phyloP scores from a whole-genome alignment of 2,888 invertebrate species.

The Matsumyia berberina region DNA sequence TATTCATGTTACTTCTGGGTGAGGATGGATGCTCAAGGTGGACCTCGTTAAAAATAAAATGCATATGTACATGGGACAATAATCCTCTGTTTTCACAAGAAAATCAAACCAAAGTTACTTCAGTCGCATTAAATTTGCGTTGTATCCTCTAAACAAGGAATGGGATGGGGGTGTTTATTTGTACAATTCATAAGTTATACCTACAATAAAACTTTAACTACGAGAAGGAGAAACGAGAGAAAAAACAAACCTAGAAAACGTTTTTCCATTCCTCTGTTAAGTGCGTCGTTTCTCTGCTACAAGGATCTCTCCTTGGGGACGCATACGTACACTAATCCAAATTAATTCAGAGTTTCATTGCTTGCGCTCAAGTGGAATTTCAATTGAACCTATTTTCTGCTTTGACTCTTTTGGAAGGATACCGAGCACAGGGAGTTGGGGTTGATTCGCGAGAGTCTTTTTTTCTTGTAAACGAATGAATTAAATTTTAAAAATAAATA shows the following conservation, averaged over 20 bases:
- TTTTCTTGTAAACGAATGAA: not conserved
- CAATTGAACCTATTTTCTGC: conserved; percentile 56
- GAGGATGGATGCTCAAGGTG: not conserved
- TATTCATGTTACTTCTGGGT: not conserved
- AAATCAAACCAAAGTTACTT: not conserved
- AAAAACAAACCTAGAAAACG: conserved; percentile 5
- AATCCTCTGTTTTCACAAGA: too few species aligned
- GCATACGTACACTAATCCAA: conserved; percentile 68
- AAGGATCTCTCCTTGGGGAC: conserved; percentile 62
- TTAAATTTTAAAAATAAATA: too few species aligned
- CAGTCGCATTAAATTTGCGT: not conserved
- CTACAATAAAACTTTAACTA: conserved; percentile 64
- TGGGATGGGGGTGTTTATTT: too few species aligned
- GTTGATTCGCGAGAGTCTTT: not conserved
- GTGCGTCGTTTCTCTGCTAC: conserved; percentile 34
- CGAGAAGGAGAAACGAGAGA: conserved; percentile 1
- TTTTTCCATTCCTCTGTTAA: conserved; percentile 31
- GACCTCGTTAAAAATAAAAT: too few species aligned
- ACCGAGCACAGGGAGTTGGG: conserved; percentile 5
- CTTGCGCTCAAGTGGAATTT: conserved; percentile 62
- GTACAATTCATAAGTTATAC: conserved; percentile 45
- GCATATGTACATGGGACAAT: too few species aligned
- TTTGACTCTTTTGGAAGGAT: not conserved
- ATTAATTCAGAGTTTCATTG: conserved; percentile 69
- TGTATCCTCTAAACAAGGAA: not conserved